A percentile compares a stretch with the other conserved stretches of the same genome.
These are phyloP conservation scores for Mylabris sibirica DNA, from an alignment of 2,888 invertebrate genomes.

Conservation along the genomic window DNA sequence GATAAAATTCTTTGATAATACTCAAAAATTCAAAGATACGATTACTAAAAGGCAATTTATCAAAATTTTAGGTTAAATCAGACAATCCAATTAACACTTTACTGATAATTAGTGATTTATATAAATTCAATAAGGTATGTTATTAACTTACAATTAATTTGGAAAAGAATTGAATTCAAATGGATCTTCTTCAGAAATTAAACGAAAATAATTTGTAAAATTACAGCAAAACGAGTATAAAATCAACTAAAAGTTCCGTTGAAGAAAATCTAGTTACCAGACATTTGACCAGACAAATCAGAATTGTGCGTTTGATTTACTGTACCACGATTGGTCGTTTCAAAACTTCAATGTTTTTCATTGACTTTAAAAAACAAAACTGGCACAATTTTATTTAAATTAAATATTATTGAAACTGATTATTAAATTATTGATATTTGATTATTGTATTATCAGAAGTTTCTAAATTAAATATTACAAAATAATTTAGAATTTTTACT, in stretches of 20 bases:
- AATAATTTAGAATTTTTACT: no score
- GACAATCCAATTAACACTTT: neutral
- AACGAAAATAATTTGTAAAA: neutral
- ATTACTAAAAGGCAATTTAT: neutral
- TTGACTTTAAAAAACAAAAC: no score
- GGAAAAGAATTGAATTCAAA: neutral
- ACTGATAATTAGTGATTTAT: no score
- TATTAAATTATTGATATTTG: no score
- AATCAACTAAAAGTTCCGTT: neutral
- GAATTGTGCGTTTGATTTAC: neutral
- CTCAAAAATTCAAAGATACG: neutral
- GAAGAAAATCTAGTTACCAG: neutral
- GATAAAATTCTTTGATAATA: no score
- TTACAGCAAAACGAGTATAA: neutral
- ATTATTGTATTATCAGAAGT: no score
- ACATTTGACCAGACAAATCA: neutral
- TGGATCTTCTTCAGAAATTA: neutral
- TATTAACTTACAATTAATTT: neutral
- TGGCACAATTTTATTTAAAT: no score
- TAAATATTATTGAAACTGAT: no score
- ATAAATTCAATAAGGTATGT: no score
- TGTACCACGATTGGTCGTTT: neutral
- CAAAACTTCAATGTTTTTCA: no score
- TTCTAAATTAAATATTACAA: no score
- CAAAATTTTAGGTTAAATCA: neutral